phyloP scores from a whole-genome alignment of 2,888 invertebrate species.

The Fragum whitleyi region DNA sequence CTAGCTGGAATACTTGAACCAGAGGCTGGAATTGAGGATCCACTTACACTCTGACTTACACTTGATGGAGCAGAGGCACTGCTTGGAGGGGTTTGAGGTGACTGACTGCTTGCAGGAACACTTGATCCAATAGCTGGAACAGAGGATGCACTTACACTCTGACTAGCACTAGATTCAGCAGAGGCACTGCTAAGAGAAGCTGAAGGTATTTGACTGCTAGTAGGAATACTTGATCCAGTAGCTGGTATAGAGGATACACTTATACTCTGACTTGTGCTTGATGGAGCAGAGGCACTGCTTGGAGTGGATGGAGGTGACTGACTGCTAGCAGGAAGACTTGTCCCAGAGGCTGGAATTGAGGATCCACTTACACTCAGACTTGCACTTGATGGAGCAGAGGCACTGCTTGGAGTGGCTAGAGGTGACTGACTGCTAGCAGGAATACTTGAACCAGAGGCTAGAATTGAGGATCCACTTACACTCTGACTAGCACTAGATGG shows the following conservation, averaged over 20 bases:
- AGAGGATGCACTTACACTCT: too few relatives aligned
- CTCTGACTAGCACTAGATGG: not conserved
- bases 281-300: not conserved
- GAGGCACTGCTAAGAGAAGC: not conserved
- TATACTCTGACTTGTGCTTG: too few relatives aligned
- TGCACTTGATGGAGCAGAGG: not conserved
- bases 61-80: too few relatives aligned
- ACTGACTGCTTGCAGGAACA: too few relatives aligned
- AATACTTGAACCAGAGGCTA: not conserved
- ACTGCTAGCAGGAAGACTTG: not conserved
- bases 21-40: too few relatives aligned
- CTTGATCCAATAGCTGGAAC: too few relatives aligned
- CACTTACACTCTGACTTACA: too few relatives aligned
- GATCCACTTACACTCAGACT: not conserved
- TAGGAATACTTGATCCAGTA: not conserved
- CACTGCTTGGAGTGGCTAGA: not conserved
- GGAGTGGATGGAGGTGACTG: not conserved
- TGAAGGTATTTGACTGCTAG: not conserved
- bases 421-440: not conserved
- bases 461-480: not conserved
- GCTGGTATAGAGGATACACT: too few relatives aligned
- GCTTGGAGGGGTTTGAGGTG: too few relatives aligned
- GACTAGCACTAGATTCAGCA: too few relatives aligned
- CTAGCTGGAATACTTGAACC: too few relatives aligned
- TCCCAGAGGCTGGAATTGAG: not conserved